These are phyloP conservation scores for Zonotrichia leucophrys DNA, from an alignment of 2,113 vertebrate genomes.

Conservation along the genomic window DNA sequence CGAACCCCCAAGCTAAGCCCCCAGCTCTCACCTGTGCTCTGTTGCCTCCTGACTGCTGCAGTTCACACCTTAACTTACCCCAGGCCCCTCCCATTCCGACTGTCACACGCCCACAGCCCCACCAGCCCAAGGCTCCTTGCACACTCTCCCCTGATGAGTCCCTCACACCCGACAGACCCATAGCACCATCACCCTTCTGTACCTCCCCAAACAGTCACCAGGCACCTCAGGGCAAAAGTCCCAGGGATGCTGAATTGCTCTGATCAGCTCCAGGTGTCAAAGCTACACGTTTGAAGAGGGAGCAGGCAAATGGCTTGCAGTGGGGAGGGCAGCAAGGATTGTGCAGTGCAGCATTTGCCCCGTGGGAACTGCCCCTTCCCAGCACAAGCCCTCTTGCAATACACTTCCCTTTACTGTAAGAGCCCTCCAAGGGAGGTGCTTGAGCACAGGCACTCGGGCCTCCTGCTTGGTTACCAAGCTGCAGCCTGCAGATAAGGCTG, in stretches of 20 bases:
- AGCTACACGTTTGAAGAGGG: rapidly evolving
- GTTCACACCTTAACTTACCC: background rate
- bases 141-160: background rate
- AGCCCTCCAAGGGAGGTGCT: constrained; percentile 28
- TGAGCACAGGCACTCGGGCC: background rate
- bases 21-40: background rate
- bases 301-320: background rate
- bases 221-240: background rate
- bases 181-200: background rate
- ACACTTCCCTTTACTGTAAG: constrained; percentile 38
- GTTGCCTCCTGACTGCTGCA: background rate
- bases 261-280: background rate
- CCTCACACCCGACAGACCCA: background rate
- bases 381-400: background rate
- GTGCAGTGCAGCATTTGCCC: background rate
- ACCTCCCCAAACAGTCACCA: background rate
- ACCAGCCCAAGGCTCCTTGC: background rate
- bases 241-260: background rate
- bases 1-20: background rate
- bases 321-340: background rate
- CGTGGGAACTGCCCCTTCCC: background rate
- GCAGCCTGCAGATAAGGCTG: constrained; percentile 56
- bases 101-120: background rate
- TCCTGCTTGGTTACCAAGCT: background rate
- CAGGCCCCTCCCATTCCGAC: rapidly evolving